Evolutionary conservation across 1,140 invertebrate genomes (phyloP).

Genomic region (Capitella teleta): DNA sequence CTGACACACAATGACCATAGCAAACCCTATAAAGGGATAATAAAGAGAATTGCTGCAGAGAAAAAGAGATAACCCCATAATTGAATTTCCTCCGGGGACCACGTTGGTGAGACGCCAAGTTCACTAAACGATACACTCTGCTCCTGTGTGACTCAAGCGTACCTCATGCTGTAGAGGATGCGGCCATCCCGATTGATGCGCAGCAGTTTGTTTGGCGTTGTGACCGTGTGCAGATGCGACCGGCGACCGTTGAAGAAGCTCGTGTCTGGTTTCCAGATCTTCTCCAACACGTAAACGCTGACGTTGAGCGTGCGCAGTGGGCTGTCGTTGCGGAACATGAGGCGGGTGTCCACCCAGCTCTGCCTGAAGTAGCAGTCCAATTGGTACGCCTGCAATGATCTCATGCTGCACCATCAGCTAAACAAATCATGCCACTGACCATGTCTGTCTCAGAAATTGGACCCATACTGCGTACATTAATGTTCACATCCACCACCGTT

Average conservation of each 20-base stretch:
- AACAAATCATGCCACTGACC: slow-evolving; percentile 28
- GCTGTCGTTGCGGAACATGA: slow-evolving; percentile 27
- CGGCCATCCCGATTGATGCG: slow-evolving; percentile 70
- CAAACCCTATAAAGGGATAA: too few relatives aligned
- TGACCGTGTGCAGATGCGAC: slow-evolving; percentile 88
- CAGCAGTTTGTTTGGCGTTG: slow-evolving; percentile 84
- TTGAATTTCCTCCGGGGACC: too few relatives aligned
- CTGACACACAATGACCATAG: too few relatives aligned
- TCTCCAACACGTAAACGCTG: slow-evolving; percentile 37
- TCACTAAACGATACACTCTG: too few relatives aligned
- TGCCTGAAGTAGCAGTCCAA: slow-evolving; percentile 93
- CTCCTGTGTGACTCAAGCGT: too few relatives aligned
- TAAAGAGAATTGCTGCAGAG: too few relatives aligned
- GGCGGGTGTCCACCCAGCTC: slow-evolving; percentile 49
- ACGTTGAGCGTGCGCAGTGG: slow-evolving; percentile 31
- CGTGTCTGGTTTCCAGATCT: slow-evolving; percentile 91
- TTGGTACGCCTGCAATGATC: slow-evolving; percentile 65
- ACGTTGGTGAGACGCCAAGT: too few relatives aligned
- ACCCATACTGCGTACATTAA: slow-evolving; percentile 18
- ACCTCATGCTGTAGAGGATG: slow-evolving; percentile 91
- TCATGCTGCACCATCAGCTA: background rate
- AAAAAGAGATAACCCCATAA: too few relatives aligned
- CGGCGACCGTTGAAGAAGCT: slow-evolving; percentile 88
- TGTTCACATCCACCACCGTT: slow-evolving; percentile 13
- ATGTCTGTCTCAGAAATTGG: slow-evolving; percentile 33